Evolutionary conservation across 1,140 invertebrate genomes (phyloP).

Genomic region (Nautilus pompilius): DNA sequence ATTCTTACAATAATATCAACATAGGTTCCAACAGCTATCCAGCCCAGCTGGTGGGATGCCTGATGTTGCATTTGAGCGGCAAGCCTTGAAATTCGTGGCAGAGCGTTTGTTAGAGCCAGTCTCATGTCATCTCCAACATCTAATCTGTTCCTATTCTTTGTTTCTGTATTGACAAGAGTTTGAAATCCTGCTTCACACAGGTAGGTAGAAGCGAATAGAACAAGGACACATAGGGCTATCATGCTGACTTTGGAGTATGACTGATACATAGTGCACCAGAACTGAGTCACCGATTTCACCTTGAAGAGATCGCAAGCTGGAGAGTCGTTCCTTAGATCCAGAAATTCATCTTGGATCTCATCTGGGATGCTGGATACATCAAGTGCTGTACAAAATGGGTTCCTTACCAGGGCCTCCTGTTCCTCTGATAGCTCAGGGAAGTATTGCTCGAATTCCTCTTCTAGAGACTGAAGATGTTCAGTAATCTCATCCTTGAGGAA

Average conservation of each 20-base stretch:
- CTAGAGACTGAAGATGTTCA: neutral
- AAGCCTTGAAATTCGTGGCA: neutral
- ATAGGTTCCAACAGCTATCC: neutral
- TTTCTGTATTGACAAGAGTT: neutral
- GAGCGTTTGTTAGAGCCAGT: neutral
- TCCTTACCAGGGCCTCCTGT: neutral
- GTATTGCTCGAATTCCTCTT: neutral
- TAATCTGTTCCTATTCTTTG: neutral
- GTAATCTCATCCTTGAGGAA: conserved; percentile 2
- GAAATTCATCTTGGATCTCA: neutral
- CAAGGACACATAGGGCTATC: neutral
- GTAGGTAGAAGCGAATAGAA: neutral
- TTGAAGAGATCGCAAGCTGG: conserved; percentile 1
- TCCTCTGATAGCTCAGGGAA: neutral
- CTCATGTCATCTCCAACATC: neutral
- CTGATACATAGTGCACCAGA: conserved; percentile 1
- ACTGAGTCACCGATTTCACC: neutral
- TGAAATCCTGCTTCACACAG: neutral
- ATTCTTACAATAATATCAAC: conserved; percentile 2
- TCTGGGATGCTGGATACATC: conserved; percentile 1
- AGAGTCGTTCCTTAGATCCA: conserved; percentile 1
- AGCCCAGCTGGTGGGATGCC: neutral
- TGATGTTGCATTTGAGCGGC: neutral
- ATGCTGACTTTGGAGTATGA: neutral
- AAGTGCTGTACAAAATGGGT: neutral